These are phyloP conservation scores for Loris lydekkerianus DNA, from an alignment of 2,797 vertebrate species.

Conservation along the genomic window DNA sequence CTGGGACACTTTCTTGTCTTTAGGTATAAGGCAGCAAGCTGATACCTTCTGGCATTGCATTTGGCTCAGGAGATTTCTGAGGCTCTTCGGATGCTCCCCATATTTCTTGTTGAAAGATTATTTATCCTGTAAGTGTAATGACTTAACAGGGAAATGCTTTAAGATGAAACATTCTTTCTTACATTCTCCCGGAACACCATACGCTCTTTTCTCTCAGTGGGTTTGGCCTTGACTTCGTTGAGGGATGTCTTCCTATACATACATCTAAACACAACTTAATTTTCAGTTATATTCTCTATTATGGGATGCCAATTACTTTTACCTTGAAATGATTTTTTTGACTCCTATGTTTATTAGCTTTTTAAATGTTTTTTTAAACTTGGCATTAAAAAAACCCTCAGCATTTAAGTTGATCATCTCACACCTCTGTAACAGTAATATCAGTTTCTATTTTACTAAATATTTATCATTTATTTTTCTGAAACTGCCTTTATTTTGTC, in stretches of 20 bases:
- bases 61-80: not conserved
- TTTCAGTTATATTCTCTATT: not conserved
- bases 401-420: not conserved
- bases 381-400: not conserved
- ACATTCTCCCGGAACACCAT: not conserved
- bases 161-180: not conserved
- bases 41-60: not conserved
- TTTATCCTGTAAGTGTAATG: not conserved
- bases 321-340: not conserved
- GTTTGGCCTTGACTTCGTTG: not conserved
- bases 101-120: not conserved
- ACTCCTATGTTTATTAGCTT: not conserved
- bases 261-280: not conserved
- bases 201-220: not conserved
- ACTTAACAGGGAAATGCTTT: not conserved
- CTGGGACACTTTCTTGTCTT: not conserved
- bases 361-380: not conserved
- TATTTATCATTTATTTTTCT: not conserved
- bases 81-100: not conserved
- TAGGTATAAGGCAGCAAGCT: not conserved
- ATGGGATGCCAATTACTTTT: not conserved
- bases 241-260: rapidly evolving
- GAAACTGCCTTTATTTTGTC: not conserved
- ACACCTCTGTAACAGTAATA: not conserved
- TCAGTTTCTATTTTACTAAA: not conserved